A percentile compares a stretch with the other conserved stretches of the same genome.
Conservation (phyloP, 2,797 vertebrate genomes). For the Myotis pilosus region DNA sequence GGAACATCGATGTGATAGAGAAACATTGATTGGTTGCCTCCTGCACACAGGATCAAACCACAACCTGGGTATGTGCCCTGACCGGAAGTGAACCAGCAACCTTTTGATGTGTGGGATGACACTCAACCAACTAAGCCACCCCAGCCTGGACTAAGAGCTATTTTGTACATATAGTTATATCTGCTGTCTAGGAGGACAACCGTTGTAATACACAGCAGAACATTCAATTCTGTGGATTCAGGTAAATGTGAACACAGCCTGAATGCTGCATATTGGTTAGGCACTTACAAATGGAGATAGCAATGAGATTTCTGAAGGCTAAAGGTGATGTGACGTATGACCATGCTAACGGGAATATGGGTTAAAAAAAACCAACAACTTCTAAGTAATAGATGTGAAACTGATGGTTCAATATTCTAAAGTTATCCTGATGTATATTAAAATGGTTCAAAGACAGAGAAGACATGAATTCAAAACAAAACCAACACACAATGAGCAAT, state of each 20-base stretch:
- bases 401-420: not conserved
- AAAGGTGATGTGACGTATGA: not conserved
- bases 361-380: not conserved
- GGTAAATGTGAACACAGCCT: not conserved
- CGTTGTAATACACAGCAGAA: not conserved
- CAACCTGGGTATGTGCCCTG: not conserved
- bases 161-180: not conserved
- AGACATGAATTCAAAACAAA: conserved; percentile 51
- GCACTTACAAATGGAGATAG: not conserved
- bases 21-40: not conserved
- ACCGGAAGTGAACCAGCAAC: not conserved
- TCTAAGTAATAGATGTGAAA: not conserved
- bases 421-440: not conserved
- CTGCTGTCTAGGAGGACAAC: not conserved
- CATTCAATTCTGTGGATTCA: not conserved
- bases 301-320: not conserved
- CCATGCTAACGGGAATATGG: not conserved
- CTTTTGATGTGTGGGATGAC: not conserved
- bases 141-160: not conserved
- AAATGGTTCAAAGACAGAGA: conserved; percentile 45
- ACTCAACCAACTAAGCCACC: not conserved
- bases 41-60: not conserved
- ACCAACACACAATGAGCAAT: conserved; percentile 24
- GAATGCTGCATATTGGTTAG: not conserved
- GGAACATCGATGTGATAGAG: not conserved